Conservation (phyloP, 2,113 vertebrate genomes). For the Polypterus bichir region DNA sequence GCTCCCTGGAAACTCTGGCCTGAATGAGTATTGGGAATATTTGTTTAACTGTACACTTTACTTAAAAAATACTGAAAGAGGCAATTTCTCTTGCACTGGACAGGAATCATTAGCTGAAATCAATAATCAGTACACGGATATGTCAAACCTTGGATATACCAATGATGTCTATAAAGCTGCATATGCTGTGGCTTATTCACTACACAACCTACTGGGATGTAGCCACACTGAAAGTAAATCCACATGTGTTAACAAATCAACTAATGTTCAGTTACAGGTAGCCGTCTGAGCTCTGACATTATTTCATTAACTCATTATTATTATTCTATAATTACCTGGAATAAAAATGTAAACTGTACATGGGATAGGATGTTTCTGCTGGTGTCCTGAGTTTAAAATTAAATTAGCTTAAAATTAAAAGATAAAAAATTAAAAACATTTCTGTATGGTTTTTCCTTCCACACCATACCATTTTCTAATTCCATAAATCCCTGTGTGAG, state of each 20-base stretch:
- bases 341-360: neutral
- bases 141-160: neutral
- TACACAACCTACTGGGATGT: constrained; percentile 8
- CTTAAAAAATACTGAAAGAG: neutral
- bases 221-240: neutral
- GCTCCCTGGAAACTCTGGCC: neutral
- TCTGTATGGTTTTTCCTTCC: too few species aligned
- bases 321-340: too few species aligned
- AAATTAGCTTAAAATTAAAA: too few species aligned
- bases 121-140: neutral
- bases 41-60: neutral
- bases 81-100: neutral
- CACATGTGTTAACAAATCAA: neutral
- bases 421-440: neutral
- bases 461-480: too few species aligned
- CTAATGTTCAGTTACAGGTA: constrained; percentile 8
- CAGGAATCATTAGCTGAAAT: constrained; percentile 2
- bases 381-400: too few species aligned
- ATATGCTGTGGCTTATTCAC: constrained; percentile 2
- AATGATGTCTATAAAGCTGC: constrained; percentile 10
- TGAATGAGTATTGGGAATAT: constrained; percentile 9
- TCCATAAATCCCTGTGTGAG: too few species aligned
- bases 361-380: too few species aligned
- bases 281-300: too few species aligned
- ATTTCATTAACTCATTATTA: too few species aligned